Evolutionary conservation across 2,888 invertebrate species (phyloP).

Genomic region (Luperina nickerlii): DNA sequence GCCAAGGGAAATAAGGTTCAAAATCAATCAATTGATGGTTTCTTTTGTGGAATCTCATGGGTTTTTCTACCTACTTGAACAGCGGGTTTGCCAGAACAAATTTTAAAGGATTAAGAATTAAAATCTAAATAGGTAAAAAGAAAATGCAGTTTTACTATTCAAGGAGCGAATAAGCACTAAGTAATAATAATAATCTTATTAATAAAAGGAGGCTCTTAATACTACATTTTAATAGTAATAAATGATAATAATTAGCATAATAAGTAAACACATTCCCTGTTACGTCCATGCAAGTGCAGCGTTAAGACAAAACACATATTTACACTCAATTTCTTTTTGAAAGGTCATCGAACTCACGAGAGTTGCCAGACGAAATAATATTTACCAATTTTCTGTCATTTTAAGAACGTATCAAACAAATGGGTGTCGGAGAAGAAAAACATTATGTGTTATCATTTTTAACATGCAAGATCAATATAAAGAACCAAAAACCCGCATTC

Average conservation of each 20-base stretch:
- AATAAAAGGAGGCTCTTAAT: conserved; percentile 27
- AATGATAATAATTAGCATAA: conserved; percentile 47
- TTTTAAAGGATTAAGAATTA: background rate
- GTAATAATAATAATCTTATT: background rate
- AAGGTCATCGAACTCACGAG: conserved; percentile 9
- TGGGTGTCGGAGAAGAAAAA: background rate
- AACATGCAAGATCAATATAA: conserved; percentile 7
- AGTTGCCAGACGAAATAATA: conserved; percentile 31
- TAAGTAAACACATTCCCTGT: conserved; percentile 85
- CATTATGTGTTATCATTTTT: background rate
- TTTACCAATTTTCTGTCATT: conserved; percentile 19
- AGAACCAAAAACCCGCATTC: too few relatives aligned
- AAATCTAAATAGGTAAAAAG: background rate
- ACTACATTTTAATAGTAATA: conserved; percentile 18
- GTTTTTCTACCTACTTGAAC: conserved; percentile 37
- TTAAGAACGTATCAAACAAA: conserved; percentile 8
- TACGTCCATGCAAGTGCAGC: conserved; percentile 87
- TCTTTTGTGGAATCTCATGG: background rate
- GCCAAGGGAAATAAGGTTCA: conserved; percentile 18
- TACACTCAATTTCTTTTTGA: conserved; percentile 53
- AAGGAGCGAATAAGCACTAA: conserved; percentile 22
- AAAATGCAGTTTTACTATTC: conserved; percentile 10
- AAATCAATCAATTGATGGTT: background rate
- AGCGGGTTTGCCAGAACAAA: background rate
- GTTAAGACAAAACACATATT: conserved; percentile 75